Evolutionary conservation across 2,113 vertebrate genomes (phyloP).

Genomic region (Pleuronectes platessa): DNA sequence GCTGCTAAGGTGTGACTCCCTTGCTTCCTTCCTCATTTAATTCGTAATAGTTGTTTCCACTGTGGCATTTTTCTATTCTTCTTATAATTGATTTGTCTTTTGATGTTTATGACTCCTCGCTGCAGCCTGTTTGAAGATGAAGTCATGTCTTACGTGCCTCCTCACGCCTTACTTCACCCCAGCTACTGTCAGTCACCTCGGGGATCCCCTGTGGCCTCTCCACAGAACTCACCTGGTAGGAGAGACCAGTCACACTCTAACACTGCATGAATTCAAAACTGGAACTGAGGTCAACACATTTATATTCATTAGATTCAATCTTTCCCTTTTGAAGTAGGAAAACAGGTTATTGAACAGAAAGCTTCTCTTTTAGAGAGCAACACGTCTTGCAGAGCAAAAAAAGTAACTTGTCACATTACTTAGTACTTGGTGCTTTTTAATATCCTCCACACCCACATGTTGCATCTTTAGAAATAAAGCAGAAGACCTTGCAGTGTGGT

Average conservation of each 20-base stretch:
- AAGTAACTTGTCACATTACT: too few relatives aligned
- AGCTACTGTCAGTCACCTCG: constrained; percentile 89
- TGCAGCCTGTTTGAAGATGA: constrained; percentile 94
- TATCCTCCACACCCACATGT: too few relatives aligned
- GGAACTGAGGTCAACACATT: neutral
- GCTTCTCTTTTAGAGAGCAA: too few relatives aligned
- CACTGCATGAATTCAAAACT: neutral
- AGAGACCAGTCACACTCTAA: neutral
- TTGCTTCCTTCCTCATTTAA: neutral
- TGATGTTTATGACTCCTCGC: neutral
- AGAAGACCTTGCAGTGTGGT: too few relatives aligned
- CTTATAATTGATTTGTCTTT: neutral
- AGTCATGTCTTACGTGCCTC: constrained; percentile 95
- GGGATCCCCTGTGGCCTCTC: constrained; percentile 84
- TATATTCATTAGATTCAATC: neutral
- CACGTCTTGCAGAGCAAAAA: too few relatives aligned
- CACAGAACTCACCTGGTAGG: constrained; percentile 93
- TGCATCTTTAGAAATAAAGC: too few relatives aligned
- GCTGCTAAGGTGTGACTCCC: constrained; percentile 85
- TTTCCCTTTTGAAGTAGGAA: neutral
- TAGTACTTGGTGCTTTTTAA: too few relatives aligned
- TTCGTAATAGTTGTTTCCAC: neutral
- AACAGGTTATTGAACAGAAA: neutral
- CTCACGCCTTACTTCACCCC: constrained; percentile 94
- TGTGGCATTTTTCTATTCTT: neutral